Percentiles rank a stretch among this genome's conserved stretches.
Evolutionary conservation across 2,797 vertebrate genomes (phyloP).

Genomic region (Apogon talboti): DNA sequence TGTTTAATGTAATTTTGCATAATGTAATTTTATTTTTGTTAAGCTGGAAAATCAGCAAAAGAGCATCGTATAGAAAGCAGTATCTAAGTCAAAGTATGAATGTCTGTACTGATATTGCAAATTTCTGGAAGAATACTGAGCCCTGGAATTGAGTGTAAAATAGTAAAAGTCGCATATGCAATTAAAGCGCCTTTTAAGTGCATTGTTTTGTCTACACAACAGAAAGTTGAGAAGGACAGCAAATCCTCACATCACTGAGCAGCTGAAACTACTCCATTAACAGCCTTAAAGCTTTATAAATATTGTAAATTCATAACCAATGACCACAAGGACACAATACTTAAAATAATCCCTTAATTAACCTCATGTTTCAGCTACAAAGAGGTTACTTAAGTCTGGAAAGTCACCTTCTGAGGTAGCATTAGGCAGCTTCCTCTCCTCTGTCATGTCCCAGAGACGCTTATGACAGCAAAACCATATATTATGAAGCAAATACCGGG

Average conservation of each 20-base stretch:
- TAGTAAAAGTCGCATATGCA: neutral
- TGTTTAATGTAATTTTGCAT: too few relatives aligned
- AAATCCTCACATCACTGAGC: neutral
- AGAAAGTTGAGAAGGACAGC: neutral
- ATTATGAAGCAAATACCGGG: neutral
- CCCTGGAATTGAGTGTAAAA: neutral
- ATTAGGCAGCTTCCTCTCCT: neutral
- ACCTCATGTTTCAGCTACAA: neutral
- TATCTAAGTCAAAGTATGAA: too few relatives aligned
- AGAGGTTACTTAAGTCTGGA: neutral
- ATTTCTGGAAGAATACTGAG: too few relatives aligned
- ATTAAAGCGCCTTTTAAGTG: neutral
- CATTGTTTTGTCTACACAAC: neutral
- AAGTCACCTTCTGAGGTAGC: neutral
- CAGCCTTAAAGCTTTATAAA: neutral
- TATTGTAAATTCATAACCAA: neutral
- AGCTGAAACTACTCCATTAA: neutral
- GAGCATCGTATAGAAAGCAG: too few relatives aligned
- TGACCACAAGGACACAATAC: neutral
- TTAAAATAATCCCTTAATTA: neutral
- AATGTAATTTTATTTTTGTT: too few relatives aligned
- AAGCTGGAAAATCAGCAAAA: too few relatives aligned
- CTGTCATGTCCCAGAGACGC: constrained; percentile 1
- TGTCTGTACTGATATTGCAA: too few relatives aligned
- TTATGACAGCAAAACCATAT: constrained; percentile 1